A percentile compares a stretch with the other conserved stretches of the same genome.
Evolutionary conservation across 2,797 vertebrate genomes (phyloP).

Genomic region (Alca torda): DNA sequence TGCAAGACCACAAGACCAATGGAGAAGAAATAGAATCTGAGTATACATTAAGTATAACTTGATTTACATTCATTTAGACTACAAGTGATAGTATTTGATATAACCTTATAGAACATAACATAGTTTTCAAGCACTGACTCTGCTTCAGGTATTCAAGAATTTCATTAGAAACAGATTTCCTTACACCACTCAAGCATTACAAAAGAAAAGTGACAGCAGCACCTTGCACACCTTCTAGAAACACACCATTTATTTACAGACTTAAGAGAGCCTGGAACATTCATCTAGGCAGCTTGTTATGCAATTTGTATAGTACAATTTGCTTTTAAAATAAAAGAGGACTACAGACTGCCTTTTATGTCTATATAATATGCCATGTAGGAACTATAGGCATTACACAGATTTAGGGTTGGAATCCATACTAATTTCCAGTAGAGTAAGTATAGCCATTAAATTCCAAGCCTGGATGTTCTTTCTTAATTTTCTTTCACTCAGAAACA

Average conservation of each 20-base stretch:
- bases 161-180: not conserved
- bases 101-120: not conserved
- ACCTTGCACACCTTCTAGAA: not conserved
- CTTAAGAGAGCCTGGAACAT: not conserved
- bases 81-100: not conserved
- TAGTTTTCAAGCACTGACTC: not conserved
- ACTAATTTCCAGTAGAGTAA: not conserved
- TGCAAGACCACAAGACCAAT: not conserved
- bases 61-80: not conserved
- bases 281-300: not conserved
- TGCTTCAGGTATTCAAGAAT: not conserved
- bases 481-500: not conserved
- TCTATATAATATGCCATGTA: not conserved
- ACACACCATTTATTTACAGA: constrained; percentile 4
- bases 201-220: not conserved
- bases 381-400: not conserved
- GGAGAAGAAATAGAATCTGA: not conserved
- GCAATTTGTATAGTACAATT: not conserved
- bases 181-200: not conserved
- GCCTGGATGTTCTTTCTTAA: not conserved
- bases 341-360: not conserved
- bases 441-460: not conserved
- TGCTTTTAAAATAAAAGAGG: not conserved
- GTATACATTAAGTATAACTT: not conserved
- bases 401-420: not conserved